These are phyloP conservation scores for Delichon dasypus DNA, from an alignment of 2,797 vertebrate species.

Conservation along the genomic window DNA sequence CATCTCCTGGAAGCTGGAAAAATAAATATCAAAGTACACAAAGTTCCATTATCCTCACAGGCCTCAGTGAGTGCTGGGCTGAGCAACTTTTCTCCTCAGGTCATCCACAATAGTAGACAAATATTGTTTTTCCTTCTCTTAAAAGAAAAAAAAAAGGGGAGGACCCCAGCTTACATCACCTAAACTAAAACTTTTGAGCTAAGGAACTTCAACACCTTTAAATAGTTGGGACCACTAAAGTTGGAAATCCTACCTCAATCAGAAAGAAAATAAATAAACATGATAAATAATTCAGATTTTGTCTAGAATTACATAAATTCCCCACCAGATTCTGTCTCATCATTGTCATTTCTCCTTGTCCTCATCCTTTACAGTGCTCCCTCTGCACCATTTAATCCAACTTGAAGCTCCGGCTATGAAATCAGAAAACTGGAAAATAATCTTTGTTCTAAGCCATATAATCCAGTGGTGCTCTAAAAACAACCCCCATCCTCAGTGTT, in stretches of 20 bases:
- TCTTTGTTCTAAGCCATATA: background rate
- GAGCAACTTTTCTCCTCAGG: background rate
- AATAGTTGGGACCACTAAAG: background rate
- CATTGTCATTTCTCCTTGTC: background rate
- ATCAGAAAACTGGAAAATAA: background rate
- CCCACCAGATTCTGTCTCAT: background rate
- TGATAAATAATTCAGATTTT: background rate
- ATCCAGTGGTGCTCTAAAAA: conserved; percentile 1
- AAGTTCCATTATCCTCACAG: background rate
- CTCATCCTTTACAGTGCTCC: background rate
- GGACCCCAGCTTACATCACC: background rate
- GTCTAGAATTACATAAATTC: background rate
- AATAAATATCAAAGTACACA: conserved; percentile 33
- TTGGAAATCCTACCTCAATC: background rate
- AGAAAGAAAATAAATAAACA: background rate
- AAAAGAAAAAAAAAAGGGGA: background rate
- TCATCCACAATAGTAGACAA: background rate
- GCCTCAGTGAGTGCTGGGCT: background rate
- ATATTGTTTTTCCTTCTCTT: background rate
- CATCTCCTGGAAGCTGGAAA: conserved; percentile 23
- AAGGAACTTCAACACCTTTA: background rate
- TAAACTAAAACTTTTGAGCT: background rate
- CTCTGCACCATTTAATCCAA: background rate
- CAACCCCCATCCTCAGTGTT: background rate
- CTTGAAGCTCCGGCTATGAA: background rate